Base-by-base conservation (phyloP, 2,888 invertebrate species). In the Hyposoter didymator region DNA sequence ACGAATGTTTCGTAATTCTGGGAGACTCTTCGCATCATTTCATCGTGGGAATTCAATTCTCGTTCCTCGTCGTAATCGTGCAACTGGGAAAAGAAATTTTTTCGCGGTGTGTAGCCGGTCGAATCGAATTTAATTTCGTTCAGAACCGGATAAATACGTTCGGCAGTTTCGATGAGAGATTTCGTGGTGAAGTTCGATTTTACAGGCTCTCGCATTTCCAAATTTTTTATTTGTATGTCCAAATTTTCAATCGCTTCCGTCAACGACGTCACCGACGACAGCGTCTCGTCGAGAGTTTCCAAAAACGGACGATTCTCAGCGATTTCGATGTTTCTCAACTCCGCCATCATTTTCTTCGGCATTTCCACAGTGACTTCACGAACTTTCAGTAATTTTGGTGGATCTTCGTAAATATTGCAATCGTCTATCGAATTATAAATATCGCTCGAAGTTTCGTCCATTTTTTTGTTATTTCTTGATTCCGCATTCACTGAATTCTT, bases 221-320 rank as follows among this genome's bases (percentile, higher is more conserved):
- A 69, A 35, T 73, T 49, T 59, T 80, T 82, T 59, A 86, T 86
- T n/a, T 87, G 82, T 4, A 39, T 70, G 39, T 87, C 84, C 49
- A 87, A 79, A 49, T 86, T 84, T 78, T 86, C 62, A 35, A 87
- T 86, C 17, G 64, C 74, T 52, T 79, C 84, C 8, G 84, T 67
- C 39, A 87, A 70, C 28, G 84, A 85, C 52, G 43, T 78, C 45
- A 78, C 47, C 35, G 74, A 83, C n/a, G 80, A 70, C 78, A 52
- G 32, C 0, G 59, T 78, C 39, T 43, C 66, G 69, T 75, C 49
- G 35, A 28, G 6, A n/a, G 35, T 52, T 35, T 43, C 64, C 32
- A 28, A 10, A 22, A 67, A 6, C 1, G 76, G 28, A 49, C 67
- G 35, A 22, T 78, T 70, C 17, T 86, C 81, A 0, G 69, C 32